A percentile compares a stretch with the other conserved stretches of the same genome.
Evolutionary conservation across 2,888 invertebrate genomes (phyloP).

Genomic region (Eudemis profundana): DNA sequence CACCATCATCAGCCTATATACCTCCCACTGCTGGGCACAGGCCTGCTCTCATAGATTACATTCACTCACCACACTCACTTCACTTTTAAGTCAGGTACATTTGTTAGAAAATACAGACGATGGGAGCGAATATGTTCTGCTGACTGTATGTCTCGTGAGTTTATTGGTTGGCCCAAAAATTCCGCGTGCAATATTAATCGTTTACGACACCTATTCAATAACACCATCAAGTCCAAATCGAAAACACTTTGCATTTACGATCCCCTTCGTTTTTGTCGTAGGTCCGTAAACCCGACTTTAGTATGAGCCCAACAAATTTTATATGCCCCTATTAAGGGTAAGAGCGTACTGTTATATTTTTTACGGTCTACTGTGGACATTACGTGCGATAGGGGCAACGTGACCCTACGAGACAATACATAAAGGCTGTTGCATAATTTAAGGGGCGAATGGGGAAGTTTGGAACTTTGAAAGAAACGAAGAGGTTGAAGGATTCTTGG

Average conservation of each 20-base stretch:
- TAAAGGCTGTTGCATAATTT: conserved; percentile 42
- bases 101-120: too few relatives aligned
- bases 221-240: conserved; percentile 33
- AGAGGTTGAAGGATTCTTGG: conserved; percentile 20
- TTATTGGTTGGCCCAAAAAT: not conserved
- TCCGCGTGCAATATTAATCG: conserved; percentile 35
- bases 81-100: too few relatives aligned
- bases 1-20: too few relatives aligned
- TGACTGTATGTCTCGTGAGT: not conserved
- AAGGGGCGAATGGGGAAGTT: conserved; percentile 24
- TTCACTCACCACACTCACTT: too few relatives aligned
- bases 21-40: too few relatives aligned
- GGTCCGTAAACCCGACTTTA: conserved; percentile 50
- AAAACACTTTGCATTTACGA: conserved; percentile 45
- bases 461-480: conserved; percentile 13
- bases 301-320: conserved; percentile 55
- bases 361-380: conserved; percentile 54
- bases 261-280: conserved; percentile 23
- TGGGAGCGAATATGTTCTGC: too few relatives aligned
- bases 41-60: too few relatives aligned
- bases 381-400: conserved; percentile 46
- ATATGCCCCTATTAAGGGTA: conserved; percentile 53
- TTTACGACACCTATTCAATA: conserved; percentile 39
- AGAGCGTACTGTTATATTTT: conserved; percentile 55
- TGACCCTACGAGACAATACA: conserved; percentile 40